phyloP scores from a whole-genome alignment of 2,113 vertebrate genomes.

The Herpailurus yagouaroundi region DNA sequence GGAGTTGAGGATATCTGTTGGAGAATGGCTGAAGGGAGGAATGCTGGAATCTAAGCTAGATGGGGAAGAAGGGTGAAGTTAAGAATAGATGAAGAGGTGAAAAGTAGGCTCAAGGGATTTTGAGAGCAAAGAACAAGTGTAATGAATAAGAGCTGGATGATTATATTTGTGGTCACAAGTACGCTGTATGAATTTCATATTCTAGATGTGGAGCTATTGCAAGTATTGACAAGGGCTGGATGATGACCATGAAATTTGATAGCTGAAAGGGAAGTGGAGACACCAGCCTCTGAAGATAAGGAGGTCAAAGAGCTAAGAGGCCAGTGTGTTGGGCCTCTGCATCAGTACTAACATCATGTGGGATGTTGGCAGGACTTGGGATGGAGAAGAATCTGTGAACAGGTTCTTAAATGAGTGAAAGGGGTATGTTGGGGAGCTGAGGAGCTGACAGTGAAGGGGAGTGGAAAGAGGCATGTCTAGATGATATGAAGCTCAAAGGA shows the following conservation, averaged over 20 bases:
- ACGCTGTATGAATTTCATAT: background rate
- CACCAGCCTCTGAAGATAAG: background rate
- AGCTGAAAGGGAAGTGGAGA: background rate
- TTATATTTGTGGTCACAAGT: background rate
- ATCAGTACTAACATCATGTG: background rate
- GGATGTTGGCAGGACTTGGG: background rate
- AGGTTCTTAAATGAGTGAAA: background rate
- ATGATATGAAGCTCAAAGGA: conserved; percentile 18
- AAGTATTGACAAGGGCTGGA: background rate
- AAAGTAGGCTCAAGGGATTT: conserved; percentile 30
- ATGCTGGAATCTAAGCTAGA: conserved; percentile 32
- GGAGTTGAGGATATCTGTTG: conserved; percentile 25
- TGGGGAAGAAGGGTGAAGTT: background rate
- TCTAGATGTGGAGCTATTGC: background rate
- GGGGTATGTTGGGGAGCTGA: background rate
- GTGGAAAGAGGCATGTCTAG: background rate
- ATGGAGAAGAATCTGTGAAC: conserved; percentile 10
- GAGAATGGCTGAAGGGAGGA: conserved; percentile 1
- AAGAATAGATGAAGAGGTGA: conserved; percentile 19
- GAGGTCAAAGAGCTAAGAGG: conserved; percentile 12
- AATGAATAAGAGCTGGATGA: background rate
- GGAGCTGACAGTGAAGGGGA: conserved; percentile 33
- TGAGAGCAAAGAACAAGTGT: conserved; percentile 16
- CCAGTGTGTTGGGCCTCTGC: background rate
- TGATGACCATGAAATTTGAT: background rate